Conservation (phyloP, 2,113 vertebrate species). For the Malaclemys terrapin region DNA sequence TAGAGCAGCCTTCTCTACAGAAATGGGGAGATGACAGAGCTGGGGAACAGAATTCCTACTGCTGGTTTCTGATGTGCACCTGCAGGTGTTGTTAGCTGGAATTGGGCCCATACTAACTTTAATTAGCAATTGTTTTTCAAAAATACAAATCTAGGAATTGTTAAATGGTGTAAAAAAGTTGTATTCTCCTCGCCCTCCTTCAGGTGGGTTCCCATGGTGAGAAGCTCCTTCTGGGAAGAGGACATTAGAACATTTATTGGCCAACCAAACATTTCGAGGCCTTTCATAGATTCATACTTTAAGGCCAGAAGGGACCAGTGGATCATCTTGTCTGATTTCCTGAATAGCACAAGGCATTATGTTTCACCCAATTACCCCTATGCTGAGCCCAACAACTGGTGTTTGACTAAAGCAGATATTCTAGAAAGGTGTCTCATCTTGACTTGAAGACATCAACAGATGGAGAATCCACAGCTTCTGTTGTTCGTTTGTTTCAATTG, state of each 20-base stretch:
- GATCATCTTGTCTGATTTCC: background rate
- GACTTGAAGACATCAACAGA: background rate
- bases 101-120: background rate
- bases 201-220: background rate
- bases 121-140: conserved; percentile 19
- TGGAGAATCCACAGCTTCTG: background rate
- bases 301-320: background rate
- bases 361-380: background rate
- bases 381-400: background rate
- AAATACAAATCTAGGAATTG: conserved; percentile 24
- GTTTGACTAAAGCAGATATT: background rate
- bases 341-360: background rate
- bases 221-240: background rate
- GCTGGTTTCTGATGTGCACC: background rate
- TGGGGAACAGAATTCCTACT: background rate
- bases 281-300: background rate
- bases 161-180: background rate
- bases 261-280: background rate
- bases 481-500: background rate
- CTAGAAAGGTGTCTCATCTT: background rate
- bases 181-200: too few species aligned
- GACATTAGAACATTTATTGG: background rate
- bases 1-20: background rate
- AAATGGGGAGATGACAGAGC: background rate
- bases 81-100: background rate